phyloP scores from a whole-genome alignment of 2,888 invertebrate genomes.

The Stenichneumon culpator region DNA sequence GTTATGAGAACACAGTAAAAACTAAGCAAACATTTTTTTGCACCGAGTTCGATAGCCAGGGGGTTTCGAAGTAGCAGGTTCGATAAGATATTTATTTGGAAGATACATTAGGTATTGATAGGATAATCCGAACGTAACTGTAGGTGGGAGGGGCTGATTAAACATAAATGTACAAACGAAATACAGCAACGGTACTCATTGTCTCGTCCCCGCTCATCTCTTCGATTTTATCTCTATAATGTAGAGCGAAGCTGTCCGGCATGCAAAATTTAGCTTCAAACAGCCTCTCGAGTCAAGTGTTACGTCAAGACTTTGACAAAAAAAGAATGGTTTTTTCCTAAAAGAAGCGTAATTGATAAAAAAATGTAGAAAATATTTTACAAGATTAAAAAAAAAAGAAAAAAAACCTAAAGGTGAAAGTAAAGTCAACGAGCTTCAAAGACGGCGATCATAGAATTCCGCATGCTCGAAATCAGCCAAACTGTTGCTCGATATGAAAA shows the following conservation, averaged over 20 bases:
- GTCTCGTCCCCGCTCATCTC: slow-evolving; percentile 71
- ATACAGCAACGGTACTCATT: slow-evolving; percentile 77
- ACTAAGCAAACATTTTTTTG: slow-evolving; percentile 67
- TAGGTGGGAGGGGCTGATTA: slow-evolving; percentile 73
- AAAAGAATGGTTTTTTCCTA: slow-evolving; percentile 31
- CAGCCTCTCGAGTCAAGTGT: slow-evolving; percentile 11
- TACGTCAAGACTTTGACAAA: slow-evolving; percentile 33
- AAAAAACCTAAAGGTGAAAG: slow-evolving; percentile 7
- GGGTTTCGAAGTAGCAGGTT: slow-evolving; percentile 74
- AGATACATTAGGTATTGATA: slow-evolving; percentile 81
- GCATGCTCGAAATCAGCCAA: slow-evolving; percentile 36
- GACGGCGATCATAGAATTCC: not conserved
- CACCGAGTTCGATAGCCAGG: slow-evolving; percentile 72
- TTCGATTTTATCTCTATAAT: slow-evolving; percentile 42
- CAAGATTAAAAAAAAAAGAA: slow-evolving; percentile 34
- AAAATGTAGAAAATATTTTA: slow-evolving; percentile 47
- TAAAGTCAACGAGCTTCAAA: slow-evolving; percentile 45
- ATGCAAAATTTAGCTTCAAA: slow-evolving; percentile 30
- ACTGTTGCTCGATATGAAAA: slow-evolving; percentile 34
- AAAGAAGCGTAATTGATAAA: slow-evolving; percentile 26
- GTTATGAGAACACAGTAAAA: slow-evolving; percentile 75
- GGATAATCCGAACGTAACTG: slow-evolving; percentile 76
- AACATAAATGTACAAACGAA: slow-evolving; percentile 83
- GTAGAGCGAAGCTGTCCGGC: slow-evolving; percentile 35
- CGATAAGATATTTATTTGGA: slow-evolving; percentile 82